A percentile compares a stretch with the other conserved stretches of the same genome.
These are phyloP conservation scores for Pangasius macronema DNA, from an alignment of 2,797 vertebrate species.

Conservation along the genomic window DNA sequence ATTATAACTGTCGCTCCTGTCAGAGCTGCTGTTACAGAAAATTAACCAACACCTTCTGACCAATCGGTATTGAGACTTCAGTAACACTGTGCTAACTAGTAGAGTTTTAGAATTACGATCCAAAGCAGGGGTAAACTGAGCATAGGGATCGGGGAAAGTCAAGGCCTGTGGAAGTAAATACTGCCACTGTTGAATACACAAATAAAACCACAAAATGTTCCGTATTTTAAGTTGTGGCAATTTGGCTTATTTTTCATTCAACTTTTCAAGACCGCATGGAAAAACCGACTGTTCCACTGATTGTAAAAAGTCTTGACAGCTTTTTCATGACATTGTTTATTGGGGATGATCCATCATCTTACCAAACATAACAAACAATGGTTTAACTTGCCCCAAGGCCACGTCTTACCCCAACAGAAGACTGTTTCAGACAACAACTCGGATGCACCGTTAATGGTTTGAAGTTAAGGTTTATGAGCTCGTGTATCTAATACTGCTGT, in stretches of 20 bases:
- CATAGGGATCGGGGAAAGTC: background rate
- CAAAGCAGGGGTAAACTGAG: background rate
- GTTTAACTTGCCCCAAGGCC: background rate
- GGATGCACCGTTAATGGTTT: background rate
- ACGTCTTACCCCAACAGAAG: background rate
- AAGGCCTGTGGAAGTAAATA: background rate
- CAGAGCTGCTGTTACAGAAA: background rate
- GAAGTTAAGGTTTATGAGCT: background rate
- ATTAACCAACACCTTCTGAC: background rate
- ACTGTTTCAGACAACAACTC: background rate
- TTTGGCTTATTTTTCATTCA: slow-evolving; percentile 10
- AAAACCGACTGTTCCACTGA: background rate
- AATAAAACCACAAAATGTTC: slow-evolving; percentile 15
- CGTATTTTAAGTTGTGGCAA: slow-evolving; percentile 10
- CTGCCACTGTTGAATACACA: background rate
- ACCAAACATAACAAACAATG: background rate
- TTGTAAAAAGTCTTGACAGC: background rate
- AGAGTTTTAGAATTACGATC: background rate
- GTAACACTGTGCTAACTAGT: background rate
- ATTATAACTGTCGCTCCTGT: background rate
- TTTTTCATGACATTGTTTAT: slow-evolving; percentile 9
- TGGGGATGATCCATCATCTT: background rate
- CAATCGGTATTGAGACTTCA: background rate
- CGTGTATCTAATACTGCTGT: background rate
- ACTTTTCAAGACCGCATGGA: background rate